Conservation (phyloP, 2,113 vertebrate species). For the Poeciliopsis occidentalis region DNA sequence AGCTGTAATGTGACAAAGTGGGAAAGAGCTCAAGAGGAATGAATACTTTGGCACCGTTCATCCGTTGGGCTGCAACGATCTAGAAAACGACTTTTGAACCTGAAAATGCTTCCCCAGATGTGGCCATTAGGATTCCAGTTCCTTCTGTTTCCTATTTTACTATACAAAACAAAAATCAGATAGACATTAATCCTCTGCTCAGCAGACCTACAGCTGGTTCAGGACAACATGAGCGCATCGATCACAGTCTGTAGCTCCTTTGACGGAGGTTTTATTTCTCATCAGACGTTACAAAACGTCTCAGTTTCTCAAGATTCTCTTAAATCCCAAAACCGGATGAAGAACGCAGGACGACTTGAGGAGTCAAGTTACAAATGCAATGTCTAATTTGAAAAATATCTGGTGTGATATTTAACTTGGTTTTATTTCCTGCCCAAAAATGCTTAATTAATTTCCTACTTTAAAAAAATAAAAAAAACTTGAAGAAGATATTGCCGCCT, state of each 20-base stretch:
- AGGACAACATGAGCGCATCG: background rate
- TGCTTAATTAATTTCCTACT: background rate
- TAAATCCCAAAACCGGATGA: background rate
- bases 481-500: background rate
- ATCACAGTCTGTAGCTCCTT: background rate
- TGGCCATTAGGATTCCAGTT: background rate
- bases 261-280: background rate
- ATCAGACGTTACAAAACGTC: background rate
- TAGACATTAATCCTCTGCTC: background rate
- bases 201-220: background rate
- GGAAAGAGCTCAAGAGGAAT: background rate
- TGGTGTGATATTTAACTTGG: background rate
- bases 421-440: background rate
- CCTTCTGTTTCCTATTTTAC: background rate
- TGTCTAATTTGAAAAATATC: background rate
- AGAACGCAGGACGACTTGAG: too few species aligned
- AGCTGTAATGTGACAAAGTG: background rate
- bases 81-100: background rate
- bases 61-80: slow-evolving; percentile 7
- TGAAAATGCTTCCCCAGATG: slow-evolving; percentile 16
- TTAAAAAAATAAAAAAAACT: too few species aligned
- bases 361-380: background rate
- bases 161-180: background rate
- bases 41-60: background rate
- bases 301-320: background rate